A percentile compares a stretch with the other conserved stretches of the same genome.
These are phyloP conservation scores for Myrmophylax atrothorax DNA, from an alignment of 2,113 vertebrate genomes.

Conservation along the genomic window DNA sequence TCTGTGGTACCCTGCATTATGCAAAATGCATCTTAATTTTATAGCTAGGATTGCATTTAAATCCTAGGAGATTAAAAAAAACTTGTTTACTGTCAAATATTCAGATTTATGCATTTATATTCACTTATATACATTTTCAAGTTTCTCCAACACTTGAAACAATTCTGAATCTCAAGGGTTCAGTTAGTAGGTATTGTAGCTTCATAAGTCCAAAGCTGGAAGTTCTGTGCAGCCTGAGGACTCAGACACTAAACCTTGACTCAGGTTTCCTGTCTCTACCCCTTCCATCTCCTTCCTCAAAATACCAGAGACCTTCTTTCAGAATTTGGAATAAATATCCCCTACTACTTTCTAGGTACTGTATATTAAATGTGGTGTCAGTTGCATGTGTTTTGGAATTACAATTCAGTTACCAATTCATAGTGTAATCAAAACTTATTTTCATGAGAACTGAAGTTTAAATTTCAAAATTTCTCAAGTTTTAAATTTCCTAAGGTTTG, in stretches of 20 bases:
- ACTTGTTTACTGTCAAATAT: not conserved
- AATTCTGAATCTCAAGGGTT: not conserved
- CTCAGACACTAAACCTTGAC: not conserved
- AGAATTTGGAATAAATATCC: not conserved
- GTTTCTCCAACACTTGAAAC: not conserved
- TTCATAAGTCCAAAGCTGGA: not conserved
- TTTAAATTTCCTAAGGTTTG: not conserved
- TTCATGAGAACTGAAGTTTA: not conserved
- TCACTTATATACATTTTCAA: not conserved
- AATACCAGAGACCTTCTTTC: not conserved
- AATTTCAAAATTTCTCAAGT: not conserved
- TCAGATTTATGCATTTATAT: not conserved
- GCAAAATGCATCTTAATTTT: constrained; percentile 10
- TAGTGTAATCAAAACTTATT: not conserved
- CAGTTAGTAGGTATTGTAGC: not conserved
- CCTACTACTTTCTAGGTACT: not conserved
- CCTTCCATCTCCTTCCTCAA: not conserved
- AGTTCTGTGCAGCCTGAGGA: not conserved
- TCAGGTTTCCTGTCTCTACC: not conserved
- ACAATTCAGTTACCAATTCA: not conserved
- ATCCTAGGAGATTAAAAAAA: not conserved
- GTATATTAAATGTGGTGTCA: not conserved
- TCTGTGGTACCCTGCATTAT: not conserved
- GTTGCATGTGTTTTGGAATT: not conserved
- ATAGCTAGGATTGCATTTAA: not conserved